Percentiles rank a stretch among this genome's conserved stretches.
These are phyloP conservation scores for Neoniphon sammara DNA, from an alignment of 2,797 vertebrate genomes.

Conservation along the genomic window DNA sequence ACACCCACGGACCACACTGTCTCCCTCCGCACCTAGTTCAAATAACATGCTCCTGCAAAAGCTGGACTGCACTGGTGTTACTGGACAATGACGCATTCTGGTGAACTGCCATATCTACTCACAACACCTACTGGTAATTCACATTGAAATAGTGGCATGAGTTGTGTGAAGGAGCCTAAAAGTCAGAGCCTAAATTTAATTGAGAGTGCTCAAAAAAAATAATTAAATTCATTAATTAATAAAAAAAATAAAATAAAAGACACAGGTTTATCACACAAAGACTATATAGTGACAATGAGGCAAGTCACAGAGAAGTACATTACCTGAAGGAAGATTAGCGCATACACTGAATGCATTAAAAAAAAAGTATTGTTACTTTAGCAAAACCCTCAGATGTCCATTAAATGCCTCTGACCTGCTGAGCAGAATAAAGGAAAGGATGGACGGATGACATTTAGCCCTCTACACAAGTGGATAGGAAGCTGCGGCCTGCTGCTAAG, in stretches of 20 bases:
- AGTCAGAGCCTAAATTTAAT: conserved; percentile 25
- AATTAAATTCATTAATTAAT: too few species aligned
- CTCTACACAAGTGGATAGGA: conserved; percentile 51
- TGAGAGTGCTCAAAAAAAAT: conserved; percentile 2
- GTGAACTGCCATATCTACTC: conserved; percentile 47
- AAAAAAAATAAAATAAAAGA: too few species aligned
- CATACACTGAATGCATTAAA: background rate
- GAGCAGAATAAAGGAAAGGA: conserved; percentile 60
- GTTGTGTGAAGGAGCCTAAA: conserved; percentile 37
- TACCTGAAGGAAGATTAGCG: conserved; percentile 10
- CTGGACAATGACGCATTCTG: conserved; percentile 59
- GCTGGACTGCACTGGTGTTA: conserved; percentile 55
- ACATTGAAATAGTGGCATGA: conserved; percentile 27
- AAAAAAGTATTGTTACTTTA: conserved; percentile 9
- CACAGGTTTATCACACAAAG: conserved; percentile 1
- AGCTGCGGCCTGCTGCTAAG: conserved; percentile 40
- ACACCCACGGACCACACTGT: conserved; percentile 72
- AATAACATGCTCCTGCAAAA: conserved; percentile 62
- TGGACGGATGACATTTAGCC: conserved; percentile 73
- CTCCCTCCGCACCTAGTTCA: conserved; percentile 51
- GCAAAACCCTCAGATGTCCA: conserved; percentile 23
- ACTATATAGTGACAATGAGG: background rate
- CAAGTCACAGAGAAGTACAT: background rate
- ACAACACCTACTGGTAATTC: conserved; percentile 55
- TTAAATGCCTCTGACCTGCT: conserved; percentile 63